A percentile compares a stretch with the other conserved stretches of the same genome.
phyloP scores from a whole-genome alignment of 2,888 invertebrate species.

The Coremacera marginata region DNA sequence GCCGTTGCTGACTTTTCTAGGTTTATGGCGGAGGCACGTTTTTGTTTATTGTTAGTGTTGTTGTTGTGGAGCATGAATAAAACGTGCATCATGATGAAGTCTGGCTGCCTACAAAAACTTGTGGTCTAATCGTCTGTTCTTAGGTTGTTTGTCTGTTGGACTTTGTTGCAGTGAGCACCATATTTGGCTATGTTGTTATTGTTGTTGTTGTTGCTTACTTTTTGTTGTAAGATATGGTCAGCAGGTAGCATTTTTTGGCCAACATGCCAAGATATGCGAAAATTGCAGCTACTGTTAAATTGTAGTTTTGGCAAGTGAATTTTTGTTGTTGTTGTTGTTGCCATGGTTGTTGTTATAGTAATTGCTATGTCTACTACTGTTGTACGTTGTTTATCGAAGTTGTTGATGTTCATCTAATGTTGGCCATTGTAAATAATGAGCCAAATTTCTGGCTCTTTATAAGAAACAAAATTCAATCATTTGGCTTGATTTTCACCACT shows the following conservation, averaged over 20 bases:
- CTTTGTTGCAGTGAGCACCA: background rate
- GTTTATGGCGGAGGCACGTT: constrained; percentile 21
- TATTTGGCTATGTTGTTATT: background rate
- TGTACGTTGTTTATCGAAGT: background rate
- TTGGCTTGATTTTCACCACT: too few relatives aligned
- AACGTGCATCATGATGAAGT: constrained; percentile 21
- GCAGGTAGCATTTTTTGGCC: background rate
- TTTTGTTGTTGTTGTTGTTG: background rate
- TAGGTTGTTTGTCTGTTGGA: background rate
- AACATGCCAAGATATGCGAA: background rate
- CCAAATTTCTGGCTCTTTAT: background rate
- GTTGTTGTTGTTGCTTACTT: background rate
- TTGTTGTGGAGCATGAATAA: background rate
- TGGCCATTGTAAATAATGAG: constrained; percentile 1
- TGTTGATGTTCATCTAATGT: constrained; percentile 6
- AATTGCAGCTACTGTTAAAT: constrained; percentile 22
- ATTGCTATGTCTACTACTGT: background rate
- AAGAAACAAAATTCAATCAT: background rate
- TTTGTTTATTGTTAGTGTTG: background rate
- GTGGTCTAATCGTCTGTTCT: background rate
- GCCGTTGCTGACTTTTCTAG: background rate
- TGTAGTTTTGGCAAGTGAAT: background rate
- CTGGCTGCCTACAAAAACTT: background rate
- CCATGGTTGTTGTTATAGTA: background rate
- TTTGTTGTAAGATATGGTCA: background rate